phyloP scores from a whole-genome alignment of 2,797 vertebrate species.

The Sarcophilus harrisii region DNA sequence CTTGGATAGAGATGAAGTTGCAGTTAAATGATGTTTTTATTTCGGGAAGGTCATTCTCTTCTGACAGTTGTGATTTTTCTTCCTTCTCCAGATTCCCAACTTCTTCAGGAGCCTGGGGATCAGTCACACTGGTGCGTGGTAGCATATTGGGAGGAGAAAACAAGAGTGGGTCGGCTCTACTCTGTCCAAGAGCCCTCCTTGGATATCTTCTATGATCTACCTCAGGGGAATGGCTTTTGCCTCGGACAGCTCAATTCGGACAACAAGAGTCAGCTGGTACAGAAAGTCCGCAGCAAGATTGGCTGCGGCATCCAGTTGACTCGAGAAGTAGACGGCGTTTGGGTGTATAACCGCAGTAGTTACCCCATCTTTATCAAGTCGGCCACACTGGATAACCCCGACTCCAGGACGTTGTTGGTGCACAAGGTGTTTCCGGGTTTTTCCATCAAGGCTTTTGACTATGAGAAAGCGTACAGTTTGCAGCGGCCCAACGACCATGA shows the following conservation, averaged over 20 bases:
- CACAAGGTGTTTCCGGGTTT: constrained; percentile 99
- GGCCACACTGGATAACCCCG: constrained; percentile 99
- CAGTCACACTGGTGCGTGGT: constrained; percentile 98
- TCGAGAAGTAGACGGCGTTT: constrained; percentile 96
- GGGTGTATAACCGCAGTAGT: constrained; percentile 99
- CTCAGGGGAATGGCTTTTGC: constrained; percentile 99
- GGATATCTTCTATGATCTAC: constrained; percentile 99
- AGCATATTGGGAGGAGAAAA: constrained; percentile 99
- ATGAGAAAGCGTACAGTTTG: constrained; percentile 95
- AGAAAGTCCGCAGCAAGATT: constrained; percentile 97
- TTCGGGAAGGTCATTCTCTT: neutral
- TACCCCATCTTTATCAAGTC: constrained; percentile 99
- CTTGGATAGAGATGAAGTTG: neutral
- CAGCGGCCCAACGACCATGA: constrained; percentile 98
- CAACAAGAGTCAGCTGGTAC: constrained; percentile 97
- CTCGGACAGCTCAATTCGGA: constrained; percentile 97
- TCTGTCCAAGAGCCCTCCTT: constrained; percentile 98
- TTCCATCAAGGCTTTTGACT: constrained; percentile 99
- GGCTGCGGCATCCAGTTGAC: constrained; percentile 98
- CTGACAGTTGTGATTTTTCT: neutral
- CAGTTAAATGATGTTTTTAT: neutral
- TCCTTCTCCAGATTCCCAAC: constrained; percentile 91
- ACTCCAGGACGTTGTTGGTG: constrained; percentile 96
- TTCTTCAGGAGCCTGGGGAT: constrained; percentile 95
- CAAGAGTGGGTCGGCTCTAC: constrained; percentile 96